Conservation (phyloP, 2,888 invertebrate genomes). For the Eupithecia tripunctaria region DNA sequence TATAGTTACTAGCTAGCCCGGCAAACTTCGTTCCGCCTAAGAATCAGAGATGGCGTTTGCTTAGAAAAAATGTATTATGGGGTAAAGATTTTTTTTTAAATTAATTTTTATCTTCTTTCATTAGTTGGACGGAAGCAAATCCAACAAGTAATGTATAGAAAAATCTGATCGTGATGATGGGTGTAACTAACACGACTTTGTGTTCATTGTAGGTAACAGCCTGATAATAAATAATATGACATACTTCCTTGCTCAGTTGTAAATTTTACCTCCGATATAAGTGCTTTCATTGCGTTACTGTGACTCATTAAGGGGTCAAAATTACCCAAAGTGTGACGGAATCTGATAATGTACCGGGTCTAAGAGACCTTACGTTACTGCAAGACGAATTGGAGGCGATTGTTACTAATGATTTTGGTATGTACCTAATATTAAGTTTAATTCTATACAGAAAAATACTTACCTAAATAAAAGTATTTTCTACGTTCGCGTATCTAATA, state of each 20-base stretch:
- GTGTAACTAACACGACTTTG: too few relatives aligned
- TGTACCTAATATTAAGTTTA: conserved; percentile 19
- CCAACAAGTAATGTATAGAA: too few relatives aligned
- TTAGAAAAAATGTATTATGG: too few relatives aligned
- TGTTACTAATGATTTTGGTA: conserved; percentile 45
- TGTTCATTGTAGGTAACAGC: neutral
- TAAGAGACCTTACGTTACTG: conserved; percentile 61
- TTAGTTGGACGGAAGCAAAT: too few relatives aligned
- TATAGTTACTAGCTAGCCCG: too few relatives aligned
- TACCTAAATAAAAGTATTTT: too few relatives aligned
- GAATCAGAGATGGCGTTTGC: too few relatives aligned
- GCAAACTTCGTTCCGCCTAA: too few relatives aligned
- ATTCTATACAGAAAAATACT: neutral
- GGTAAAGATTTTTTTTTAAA: too few relatives aligned
- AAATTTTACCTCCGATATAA: conserved; percentile 21
- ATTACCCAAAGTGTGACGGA: conserved; percentile 79
- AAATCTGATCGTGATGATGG: too few relatives aligned
- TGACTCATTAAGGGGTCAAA: conserved; percentile 74
- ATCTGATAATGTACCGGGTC: conserved; percentile 74
- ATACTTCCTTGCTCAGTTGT: neutral
- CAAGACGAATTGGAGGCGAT: conserved; percentile 58
- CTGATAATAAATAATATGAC: neutral
- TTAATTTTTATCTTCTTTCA: too few relatives aligned
- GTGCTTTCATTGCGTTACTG: conserved; percentile 70
- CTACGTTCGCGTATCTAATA: too few relatives aligned